Conservation (phyloP, 2,888 invertebrate genomes). For the Drosophila macrospina region DNA sequence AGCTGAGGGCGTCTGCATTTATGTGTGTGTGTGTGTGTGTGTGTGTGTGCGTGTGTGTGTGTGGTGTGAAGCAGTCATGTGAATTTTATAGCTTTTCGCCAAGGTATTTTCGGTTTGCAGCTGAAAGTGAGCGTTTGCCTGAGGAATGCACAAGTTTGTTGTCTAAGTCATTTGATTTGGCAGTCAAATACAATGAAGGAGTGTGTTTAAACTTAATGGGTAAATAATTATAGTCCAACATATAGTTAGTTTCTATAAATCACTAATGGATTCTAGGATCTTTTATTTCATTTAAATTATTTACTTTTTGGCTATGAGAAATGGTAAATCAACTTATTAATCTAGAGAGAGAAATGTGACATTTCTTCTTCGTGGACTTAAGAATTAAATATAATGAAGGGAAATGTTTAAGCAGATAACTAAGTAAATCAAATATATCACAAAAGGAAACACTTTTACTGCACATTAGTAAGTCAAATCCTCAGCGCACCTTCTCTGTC, state of each 20-base stretch:
- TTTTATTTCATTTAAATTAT: no score
- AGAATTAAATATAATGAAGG: not conserved
- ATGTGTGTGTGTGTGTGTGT: constrained; percentile 8
- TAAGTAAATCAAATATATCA: not conserved
- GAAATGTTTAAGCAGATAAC: not conserved
- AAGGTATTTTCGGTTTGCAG: constrained; percentile 38
- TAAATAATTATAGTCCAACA: not conserved
- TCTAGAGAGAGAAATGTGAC: no score
- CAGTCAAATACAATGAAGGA: constrained; percentile 1
- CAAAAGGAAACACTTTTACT: constrained; percentile 34
- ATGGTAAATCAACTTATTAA: no score
- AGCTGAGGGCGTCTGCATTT: constrained; percentile 29
- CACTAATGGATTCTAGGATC: not conserved
- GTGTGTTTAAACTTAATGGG: not conserved
- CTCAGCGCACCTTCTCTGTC: not conserved
- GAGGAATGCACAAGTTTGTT: constrained; percentile 45
- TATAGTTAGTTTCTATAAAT: not conserved
- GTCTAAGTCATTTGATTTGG: constrained; percentile 49
- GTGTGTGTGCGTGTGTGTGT: constrained; percentile 11
- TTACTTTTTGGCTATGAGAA: no score
- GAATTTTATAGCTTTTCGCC: constrained; percentile 60
- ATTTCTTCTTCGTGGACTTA: no score
- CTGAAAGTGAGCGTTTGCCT: constrained; percentile 54
- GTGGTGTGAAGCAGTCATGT: constrained; percentile 69
- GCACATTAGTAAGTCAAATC: constrained; percentile 1